These are phyloP conservation scores for Lycodopsis pacificus DNA, from an alignment of 2,797 vertebrate genomes.

Conservation along the genomic window DNA sequence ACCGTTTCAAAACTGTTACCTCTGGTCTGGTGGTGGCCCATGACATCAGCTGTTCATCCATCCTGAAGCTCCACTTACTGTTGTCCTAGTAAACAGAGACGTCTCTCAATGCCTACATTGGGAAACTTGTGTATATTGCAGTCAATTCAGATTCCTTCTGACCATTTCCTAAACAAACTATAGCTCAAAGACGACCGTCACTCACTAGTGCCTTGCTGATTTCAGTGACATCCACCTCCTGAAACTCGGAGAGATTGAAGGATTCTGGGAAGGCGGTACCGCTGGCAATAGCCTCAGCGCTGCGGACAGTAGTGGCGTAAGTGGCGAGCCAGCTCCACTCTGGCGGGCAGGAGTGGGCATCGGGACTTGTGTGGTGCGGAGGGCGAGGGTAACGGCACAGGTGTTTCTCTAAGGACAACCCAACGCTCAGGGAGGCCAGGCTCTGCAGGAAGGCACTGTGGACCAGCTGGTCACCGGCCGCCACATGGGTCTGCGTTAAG, in stretches of 20 bases:
- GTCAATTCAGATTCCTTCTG: not conserved
- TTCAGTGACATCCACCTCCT: constrained; percentile 63
- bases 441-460: constrained; percentile 89
- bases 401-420: constrained; percentile 84
- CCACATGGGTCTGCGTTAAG: constrained; percentile 80
- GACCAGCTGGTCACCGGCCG: constrained; percentile 85
- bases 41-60: constrained; percentile 89
- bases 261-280: constrained; percentile 84
- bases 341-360: constrained; percentile 63
- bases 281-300: constrained; percentile 85
- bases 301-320: constrained; percentile 85
- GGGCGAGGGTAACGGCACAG: constrained; percentile 78
- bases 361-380: constrained; percentile 76
- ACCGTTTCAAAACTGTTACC: constrained; percentile 64
- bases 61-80: constrained; percentile 88
- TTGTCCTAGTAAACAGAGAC: constrained; percentile 81
- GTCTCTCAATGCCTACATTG: not conserved
- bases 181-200: not conserved
- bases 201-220: constrained; percentile 80
- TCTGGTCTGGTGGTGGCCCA: constrained; percentile 88
- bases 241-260: constrained; percentile 80
- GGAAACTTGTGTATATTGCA: not conserved
- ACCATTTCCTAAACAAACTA: not conserved
- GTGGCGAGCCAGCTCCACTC: constrained; percentile 87
- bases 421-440: constrained; percentile 82